Evolutionary conservation across 1,140 invertebrate genomes (phyloP), one percentile per base, ranked within the genome.

Genomic region (Adelges cooleyi): DNA sequence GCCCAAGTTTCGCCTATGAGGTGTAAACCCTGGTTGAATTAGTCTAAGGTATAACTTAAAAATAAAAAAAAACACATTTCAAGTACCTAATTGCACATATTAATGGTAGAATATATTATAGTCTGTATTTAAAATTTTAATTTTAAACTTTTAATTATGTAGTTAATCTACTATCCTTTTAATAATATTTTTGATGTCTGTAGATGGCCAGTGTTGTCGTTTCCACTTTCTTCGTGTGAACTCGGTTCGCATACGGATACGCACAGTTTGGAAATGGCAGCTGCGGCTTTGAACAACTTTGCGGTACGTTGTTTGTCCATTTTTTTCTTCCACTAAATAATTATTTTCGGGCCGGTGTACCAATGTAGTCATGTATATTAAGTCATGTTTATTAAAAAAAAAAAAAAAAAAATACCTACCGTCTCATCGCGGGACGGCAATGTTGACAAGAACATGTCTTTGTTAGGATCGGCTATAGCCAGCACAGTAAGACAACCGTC

Each of bases 401-500:
- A 50, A 23, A 22, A 53, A 18, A 53, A 53, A 53, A 11, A 33
- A 1, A 42, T 23, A 67, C 66, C 71, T 74, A 84, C 83, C 73
- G 84, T 77, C 71, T 84, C 82, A 71, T 87, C 84, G 67, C 86
- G 77, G 0, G 86, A 88, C 0, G 87, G 87, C 68, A 90, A 77
- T 33, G 75, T 76, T 23, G 76, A 75, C 6, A 90, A 74, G 73
- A 84, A 86, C n/a, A 84, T 78, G 11, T 75, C 72, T 54, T 81
- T 82, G 9, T 75, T 73, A 33, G 89, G 86, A 78, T 97, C 93
- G 0, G 90, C 86, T 70, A 98, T 89, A 13, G 87, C 86, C 29
- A 97, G 75, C n/a, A 93, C 86, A 1, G 92, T 92, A 36, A 98
- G 80, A 73, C 92, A 95, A 8, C 94, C 94, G 74, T 98, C 93